phyloP scores from a whole-genome alignment of 1,140 invertebrate genomes.

The Zeugodacus cucurbitae region DNA sequence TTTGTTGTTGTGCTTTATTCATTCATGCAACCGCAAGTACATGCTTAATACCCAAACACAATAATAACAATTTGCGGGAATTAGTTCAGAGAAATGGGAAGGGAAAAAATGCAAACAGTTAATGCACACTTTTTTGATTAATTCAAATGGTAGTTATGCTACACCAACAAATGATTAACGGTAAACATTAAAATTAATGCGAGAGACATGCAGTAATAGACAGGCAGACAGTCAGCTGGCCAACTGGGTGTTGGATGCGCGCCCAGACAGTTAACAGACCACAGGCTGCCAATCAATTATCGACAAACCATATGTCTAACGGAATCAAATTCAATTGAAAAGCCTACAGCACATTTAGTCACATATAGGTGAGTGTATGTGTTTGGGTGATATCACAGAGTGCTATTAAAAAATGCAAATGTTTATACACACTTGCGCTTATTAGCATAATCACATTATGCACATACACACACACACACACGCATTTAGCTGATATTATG shows the following conservation, averaged over 20 bases:
- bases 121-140: background rate
- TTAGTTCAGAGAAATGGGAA: background rate
- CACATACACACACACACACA: background rate
- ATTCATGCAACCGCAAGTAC: background rate
- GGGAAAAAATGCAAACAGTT: background rate
- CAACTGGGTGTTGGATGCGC: background rate
- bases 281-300: background rate
- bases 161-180: background rate
- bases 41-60: background rate
- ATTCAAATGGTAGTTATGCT: background rate
- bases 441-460: background rate
- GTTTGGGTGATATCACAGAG: background rate
- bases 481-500: background rate
- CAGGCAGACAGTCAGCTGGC: background rate
- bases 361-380: too few relatives aligned
- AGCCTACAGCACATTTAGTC: background rate
- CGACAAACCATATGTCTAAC: background rate
- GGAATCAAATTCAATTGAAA: background rate
- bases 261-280: background rate
- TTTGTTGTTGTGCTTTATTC: background rate
- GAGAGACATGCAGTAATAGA: background rate
- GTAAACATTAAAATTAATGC: background rate
- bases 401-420: conserved; percentile 1
- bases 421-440: background rate
- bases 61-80: background rate